phyloP scores from a whole-genome alignment of 2,888 invertebrate genomes.

The Andrena praecox region DNA sequence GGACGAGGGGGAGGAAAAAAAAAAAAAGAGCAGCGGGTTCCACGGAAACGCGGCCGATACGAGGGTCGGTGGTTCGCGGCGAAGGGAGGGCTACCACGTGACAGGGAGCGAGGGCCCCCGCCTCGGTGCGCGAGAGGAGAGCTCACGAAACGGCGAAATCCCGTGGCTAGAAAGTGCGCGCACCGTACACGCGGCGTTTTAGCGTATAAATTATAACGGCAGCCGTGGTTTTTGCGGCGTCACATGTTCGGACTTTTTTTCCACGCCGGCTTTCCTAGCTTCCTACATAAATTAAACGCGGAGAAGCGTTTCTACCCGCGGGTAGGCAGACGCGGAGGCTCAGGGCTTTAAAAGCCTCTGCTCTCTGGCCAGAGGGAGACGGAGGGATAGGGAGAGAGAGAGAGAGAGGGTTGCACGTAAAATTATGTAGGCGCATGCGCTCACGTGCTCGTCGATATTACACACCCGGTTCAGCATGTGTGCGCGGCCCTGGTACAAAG shows the following conservation, averaged over 20 bases:
- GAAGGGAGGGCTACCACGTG: constrained; percentile 37
- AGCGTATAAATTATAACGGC: constrained; percentile 82
- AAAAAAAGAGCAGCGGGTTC: background rate
- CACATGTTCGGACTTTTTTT: constrained; percentile 74
- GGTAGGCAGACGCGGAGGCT: constrained; percentile 2
- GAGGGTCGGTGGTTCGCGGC: background rate
- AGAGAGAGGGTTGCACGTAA: constrained; percentile 58
- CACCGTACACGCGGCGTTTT: constrained; percentile 67
- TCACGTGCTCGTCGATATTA: constrained; percentile 76
- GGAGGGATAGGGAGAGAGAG: background rate
- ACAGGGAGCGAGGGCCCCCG: background rate
- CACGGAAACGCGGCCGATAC: background rate
- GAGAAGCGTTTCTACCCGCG: constrained; percentile 52
- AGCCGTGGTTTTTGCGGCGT: constrained; percentile 75
- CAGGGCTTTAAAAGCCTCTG: constrained; percentile 54
- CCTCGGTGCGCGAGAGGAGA: constrained; percentile 6
- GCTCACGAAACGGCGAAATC: constrained; percentile 41
- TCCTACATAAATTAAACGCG: constrained; percentile 70
- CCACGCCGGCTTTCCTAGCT: constrained; percentile 67
- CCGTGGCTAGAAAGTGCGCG: constrained; percentile 36
- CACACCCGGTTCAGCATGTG: constrained; percentile 59
- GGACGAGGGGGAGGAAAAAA: background rate
- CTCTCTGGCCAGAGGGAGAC: background rate
- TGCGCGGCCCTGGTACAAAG: constrained; percentile 44
- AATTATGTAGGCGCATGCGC: constrained; percentile 73